These are phyloP conservation scores for Nomia melanderi DNA, from an alignment of 1,140 invertebrate genomes.

Conservation along the genomic window DNA sequence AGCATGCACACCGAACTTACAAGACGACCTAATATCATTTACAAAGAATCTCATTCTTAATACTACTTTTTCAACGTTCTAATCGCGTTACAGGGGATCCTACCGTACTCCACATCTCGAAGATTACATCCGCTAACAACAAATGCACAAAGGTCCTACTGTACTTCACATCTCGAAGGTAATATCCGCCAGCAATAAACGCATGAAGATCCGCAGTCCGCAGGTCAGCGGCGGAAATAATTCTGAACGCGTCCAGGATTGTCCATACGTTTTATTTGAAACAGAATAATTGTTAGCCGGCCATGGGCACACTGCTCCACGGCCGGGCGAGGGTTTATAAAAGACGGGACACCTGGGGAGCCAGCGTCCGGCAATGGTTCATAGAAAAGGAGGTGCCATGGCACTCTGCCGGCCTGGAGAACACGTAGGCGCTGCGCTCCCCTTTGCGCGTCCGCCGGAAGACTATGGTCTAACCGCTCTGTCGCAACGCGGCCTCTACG, in stretches of 20 bases:
- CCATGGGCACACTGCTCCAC: not conserved
- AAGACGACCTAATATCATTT: no score
- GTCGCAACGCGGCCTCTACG: not conserved
- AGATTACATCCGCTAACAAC: no score
- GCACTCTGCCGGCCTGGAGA: not conserved
- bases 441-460: not conserved
- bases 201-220: no score
- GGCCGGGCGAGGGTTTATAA: not conserved
- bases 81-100: no score
- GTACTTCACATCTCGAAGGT: no score
- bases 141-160: no score
- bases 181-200: no score
- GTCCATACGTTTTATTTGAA: slow-evolving; percentile 17
- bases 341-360: not conserved
- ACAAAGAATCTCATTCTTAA: no score
- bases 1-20: no score
- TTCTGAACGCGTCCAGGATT: not conserved
- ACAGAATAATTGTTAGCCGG: not conserved
- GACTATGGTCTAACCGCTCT: slow-evolving; percentile 19
- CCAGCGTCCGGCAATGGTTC: not conserved
- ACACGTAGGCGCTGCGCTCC: not conserved
- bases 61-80: no score
- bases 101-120: no score
- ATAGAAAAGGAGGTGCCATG: not conserved
- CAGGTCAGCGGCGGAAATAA: not conserved